These are phyloP conservation scores for Megalops atlanticus DNA, from an alignment of 2,113 vertebrate genomes.

Conservation along the genomic window DNA sequence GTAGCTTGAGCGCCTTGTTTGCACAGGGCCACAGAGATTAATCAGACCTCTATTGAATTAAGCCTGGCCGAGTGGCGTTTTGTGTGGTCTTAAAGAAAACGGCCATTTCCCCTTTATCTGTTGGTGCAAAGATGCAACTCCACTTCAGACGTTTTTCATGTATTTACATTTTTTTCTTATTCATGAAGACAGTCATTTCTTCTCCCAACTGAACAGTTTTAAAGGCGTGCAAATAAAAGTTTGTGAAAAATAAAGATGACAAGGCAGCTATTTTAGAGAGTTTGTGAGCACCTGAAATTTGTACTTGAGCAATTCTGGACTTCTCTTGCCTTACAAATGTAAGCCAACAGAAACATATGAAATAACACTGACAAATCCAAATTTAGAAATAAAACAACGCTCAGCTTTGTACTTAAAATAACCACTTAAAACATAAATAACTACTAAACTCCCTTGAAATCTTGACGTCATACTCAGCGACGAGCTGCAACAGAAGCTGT, in stretches of 20 bases:
- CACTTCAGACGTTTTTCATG: not conserved
- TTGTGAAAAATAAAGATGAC: not conserved
- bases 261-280: not conserved
- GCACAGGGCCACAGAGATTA: slow-evolving; percentile 21
- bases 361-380: slow-evolving; percentile 5
- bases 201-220: not conserved
- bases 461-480: not conserved
- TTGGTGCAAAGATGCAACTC: not conserved
- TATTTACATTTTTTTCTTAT: not conserved
- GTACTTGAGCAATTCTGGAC: not conserved
- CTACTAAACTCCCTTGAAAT: slow-evolving; percentile 10
- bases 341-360: slow-evolving; percentile 11
- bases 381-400: slow-evolving; percentile 14
- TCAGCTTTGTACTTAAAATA: slow-evolving; percentile 21
- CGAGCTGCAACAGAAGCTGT: not conserved
- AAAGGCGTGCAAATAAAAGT: not conserved
- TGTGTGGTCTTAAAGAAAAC: slow-evolving; percentile 32
- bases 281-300: not conserved
- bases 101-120: not conserved
- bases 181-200: slow-evolving; percentile 1
- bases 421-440: not conserved
- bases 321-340: slow-evolving; percentile 1
- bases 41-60: slow-evolving; percentile 31
- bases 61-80: slow-evolving; percentile 25
- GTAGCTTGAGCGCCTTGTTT: slow-evolving; percentile 23